These are phyloP conservation scores for Raja brachyura DNA, from an alignment of 2,113 vertebrate genomes.

Conservation along the genomic window DNA sequence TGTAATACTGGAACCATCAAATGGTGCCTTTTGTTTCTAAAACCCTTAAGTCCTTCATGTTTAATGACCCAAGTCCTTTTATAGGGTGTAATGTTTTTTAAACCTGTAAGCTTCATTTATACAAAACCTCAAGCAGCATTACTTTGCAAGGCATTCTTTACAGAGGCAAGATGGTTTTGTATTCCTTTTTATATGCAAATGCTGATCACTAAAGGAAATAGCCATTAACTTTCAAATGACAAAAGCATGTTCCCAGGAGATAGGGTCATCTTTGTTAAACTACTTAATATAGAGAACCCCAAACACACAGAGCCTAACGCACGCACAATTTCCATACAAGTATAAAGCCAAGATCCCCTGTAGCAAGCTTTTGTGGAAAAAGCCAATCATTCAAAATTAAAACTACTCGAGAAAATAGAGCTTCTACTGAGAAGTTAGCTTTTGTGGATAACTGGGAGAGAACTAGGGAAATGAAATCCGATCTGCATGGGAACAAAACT, in stretches of 20 bases:
- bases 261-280: background rate
- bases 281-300: background rate
- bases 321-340: background rate
- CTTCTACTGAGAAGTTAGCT: background rate
- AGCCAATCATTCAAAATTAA: background rate
- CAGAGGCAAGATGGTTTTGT: background rate
- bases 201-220: background rate
- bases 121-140: background rate
- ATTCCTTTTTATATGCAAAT: background rate
- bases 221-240: background rate
- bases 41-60: background rate
- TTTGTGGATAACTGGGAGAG: background rate
- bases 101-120: background rate
- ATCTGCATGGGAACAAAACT: background rate
- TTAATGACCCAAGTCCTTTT: background rate
- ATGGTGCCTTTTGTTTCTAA: constrained; percentile 6
- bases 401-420: background rate
- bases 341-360: background rate
- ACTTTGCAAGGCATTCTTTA: background rate
- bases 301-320: background rate
- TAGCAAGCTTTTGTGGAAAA: background rate
- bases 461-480: background rate
- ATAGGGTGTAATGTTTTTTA: background rate
- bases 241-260: background rate
- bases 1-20: background rate